Evolutionary conservation across 2,113 vertebrate genomes (phyloP), one percentile per base, ranked within the genome.

Genomic region (Saimiri boliviensis): DNA sequence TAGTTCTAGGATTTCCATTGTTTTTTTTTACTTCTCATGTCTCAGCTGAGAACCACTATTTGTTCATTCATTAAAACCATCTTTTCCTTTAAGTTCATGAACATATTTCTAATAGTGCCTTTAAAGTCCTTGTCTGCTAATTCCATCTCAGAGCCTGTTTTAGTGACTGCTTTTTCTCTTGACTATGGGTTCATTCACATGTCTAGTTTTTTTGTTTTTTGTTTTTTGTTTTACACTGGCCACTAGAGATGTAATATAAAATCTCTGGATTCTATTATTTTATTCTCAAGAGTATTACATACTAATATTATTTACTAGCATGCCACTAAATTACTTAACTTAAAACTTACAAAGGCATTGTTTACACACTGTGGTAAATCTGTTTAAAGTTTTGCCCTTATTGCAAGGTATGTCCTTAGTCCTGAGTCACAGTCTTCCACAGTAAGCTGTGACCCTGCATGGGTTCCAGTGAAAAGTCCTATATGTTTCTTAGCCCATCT

Each of bases 171-270:
- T 86, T 81, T 86, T 91, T 52, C 56, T 56, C n/a, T 83, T 77
- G 32, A 77, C 14, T 93, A 16, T 58, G 68, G 37, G 23, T 52
- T 21, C n/a, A 21, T 49, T 91, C 82, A 63, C 20, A n/a, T 13
- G 8, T 85, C 49, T 89, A 96, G n/a, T 71, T 82, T n/a, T n/a
- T n/a, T n/a, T 68, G 32, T 32, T 25, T 82, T 95, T 86, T 71
- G n/a, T 56, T 94, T 32, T 25, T 82, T 95, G 82, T 71, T 40
- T 56, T 94, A 93, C 27, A 20, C 17, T 83, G 49, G 47, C 49
- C 30, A 32, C 21, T 86, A 93, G 14, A 42, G 47, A 49, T 56
- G 40, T n/a, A 6, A 63, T 86, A 40, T 47, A 56, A n/a, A 88
- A 77, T 84, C 52, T 88, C 21, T 84, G n/a, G 32, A 56, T 66